Evolutionary conservation across 2,113 vertebrate genomes (phyloP), one percentile per base, ranked within the genome.

Genomic region (Corydoras sp.): DNA sequence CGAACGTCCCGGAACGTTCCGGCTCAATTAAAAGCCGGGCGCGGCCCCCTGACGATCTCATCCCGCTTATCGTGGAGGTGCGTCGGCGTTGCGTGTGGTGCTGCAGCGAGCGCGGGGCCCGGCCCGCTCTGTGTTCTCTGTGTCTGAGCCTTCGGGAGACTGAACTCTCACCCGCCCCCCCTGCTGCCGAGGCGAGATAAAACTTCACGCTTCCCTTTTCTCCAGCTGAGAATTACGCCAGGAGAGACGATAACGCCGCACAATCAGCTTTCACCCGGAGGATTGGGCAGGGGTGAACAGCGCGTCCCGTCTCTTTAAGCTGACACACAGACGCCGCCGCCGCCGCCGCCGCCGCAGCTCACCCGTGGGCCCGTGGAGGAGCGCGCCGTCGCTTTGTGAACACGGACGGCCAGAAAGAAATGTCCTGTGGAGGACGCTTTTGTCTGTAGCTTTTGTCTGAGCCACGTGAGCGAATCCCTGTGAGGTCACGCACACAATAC

Each of bases 241-340:
- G 83, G 87, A 86, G 7, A 88, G 83, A 88, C 85, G 88, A 90
- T 91, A 91, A 89, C 83, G 80, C 71, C 75, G 79, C 83, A 83
- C 86, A 91, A 90, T 90, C 88, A 89, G 86, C 80, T 82, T 83
- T 78, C 79, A 84, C 85, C 83, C 84, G 84, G 80, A 69, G 78
- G 80, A 79, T 73, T 73, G 61, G 75, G 75, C 76, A 73, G 75
- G 76, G 80, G 86, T 85, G 87, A 89, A 83, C 76, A 85, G 81
- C 82, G 73, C 83, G 85, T 84, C 83, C 80, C 83, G 82, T 87
- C 85, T 85, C 83, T 86, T 83, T 82, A 79, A 76, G 75, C 85
- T 83, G 88, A 87, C 87, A 86, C 80, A 80, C 78, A 80, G 82
- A 79, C 79, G 83, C 86, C 83, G 88, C 85, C 82, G 85, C 35